These are phyloP conservation scores for Philopedon plagiatum DNA, from an alignment of 2,888 invertebrate species.

Conservation along the genomic window DNA sequence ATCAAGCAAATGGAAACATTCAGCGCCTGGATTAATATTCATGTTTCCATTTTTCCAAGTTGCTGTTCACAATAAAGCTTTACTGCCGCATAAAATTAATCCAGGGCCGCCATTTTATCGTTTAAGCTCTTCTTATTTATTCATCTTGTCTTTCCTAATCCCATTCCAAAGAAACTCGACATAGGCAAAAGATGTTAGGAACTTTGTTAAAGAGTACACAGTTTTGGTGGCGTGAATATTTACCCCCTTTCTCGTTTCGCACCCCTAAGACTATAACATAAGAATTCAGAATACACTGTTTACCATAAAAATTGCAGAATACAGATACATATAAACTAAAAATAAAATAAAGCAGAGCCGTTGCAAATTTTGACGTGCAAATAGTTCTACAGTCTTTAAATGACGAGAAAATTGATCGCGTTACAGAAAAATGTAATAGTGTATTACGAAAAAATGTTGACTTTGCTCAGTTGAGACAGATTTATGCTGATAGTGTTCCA, in stretches of 20 bases:
- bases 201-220: constrained; percentile 11
- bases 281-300: too few species aligned
- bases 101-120: constrained; percentile 29
- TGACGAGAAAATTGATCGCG: too few species aligned
- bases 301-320: too few species aligned
- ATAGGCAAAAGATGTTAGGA: constrained; percentile 2
- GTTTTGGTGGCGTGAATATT: constrained; percentile 2
- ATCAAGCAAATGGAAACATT: neutral
- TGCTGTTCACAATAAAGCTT: constrained; percentile 35
- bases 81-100: constrained; percentile 45
- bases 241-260: neutral
- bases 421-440: too few species aligned
- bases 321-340: too few species aligned
- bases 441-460: too few species aligned
- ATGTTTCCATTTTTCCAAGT: constrained; percentile 21
- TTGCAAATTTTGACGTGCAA: too few species aligned
- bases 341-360: too few species aligned
- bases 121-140: constrained; percentile 42
- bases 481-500: too few species aligned
- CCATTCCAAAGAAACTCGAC: constrained; percentile 10
- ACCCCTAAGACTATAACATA: neutral
- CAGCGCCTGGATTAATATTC: neutral
- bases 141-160: constrained; percentile 48
- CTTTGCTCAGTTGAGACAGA: too few species aligned
- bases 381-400: too few species aligned